Evolutionary conservation across 2,888 invertebrate species (phyloP), one percentile per base, ranked within the genome.

Genomic region (Trachelus tabidus): DNA sequence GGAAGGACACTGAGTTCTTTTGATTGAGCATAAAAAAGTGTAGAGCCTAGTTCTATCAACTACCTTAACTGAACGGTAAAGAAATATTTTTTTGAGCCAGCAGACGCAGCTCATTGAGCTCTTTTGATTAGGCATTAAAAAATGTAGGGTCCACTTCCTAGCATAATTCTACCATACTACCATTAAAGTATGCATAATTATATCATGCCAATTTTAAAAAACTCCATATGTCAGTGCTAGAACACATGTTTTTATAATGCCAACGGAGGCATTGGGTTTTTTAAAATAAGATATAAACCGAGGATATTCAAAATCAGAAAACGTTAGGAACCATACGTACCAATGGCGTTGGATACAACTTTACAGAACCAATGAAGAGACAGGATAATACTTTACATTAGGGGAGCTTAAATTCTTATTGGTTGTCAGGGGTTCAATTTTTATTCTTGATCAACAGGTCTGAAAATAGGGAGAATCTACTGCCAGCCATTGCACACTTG

Each of bases 401-500:
- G 12, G 34, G 34, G 34, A n/a, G 35, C 34, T 23, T 74, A 40
- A 74, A 40, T 35, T 12, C 74, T 74, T 30, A 74, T 74, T 74
- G 74, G 75, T 34, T 30, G 56, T 31, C 31, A 68, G 75, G 68
- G 75, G n/a, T 34, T 37, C 68, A 68, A 37, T 75, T 37, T 68
- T 30, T 31, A 12, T 75, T 68, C 75, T 31, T 31, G 34, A 37
- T 68, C 75, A 68, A 74, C 74, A 74, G 74, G 74, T 74, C 34
- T 35, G 33, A 23, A 33, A 56, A 56, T 56, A 23, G 23, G 56
- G 23, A 56, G 56, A 56, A 30, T 3, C 15, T 31, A 3, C n/a
- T 40, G 75, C 68, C 75, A 34, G 75, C 75, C 75, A 68, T 75
- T 75, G 75, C 34, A 69, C 78, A 80, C 75, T 80, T 76, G 73